A percentile compares a stretch with the other conserved stretches of the same genome.
Conservation (phyloP, 2,797 vertebrate species). For the Luscinia megarhynchos region DNA sequence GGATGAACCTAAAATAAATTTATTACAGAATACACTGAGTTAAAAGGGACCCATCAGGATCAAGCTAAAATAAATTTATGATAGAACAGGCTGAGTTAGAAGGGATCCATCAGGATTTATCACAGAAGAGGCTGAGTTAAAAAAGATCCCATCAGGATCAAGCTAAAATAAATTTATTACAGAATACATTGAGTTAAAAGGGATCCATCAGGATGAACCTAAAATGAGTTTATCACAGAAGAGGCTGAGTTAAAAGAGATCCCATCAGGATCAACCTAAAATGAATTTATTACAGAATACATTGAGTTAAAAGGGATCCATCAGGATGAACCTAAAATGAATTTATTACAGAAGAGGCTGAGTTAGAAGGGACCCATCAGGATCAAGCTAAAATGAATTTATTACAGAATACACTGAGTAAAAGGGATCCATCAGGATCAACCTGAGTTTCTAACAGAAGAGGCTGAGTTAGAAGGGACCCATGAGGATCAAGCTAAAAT, state of each 20-base stretch:
- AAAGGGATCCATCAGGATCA: too few relatives aligned
- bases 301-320: too few relatives aligned
- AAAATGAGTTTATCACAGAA: not conserved
- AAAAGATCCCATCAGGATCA: too few relatives aligned
- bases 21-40: not conserved
- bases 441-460: not conserved
- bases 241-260: rapidly evolving
- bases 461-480: not conserved
- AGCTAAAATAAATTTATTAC: too few relatives aligned
- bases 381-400: not conserved
- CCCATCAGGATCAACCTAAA: not conserved
- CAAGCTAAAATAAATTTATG: not conserved
- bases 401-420: not conserved
- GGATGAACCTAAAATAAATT: not conserved
- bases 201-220: too few relatives aligned
- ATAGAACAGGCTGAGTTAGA: rapidly evolving
- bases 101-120: too few relatives aligned
- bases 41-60: too few relatives aligned
- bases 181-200: too few relatives aligned
- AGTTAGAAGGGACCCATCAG: not conserved
- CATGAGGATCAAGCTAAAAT: too few relatives aligned
- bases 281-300: too few relatives aligned
- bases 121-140: too few relatives aligned
- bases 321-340: not conserved
- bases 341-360: not conserved